phyloP scores from a whole-genome alignment of 2,797 vertebrate species.

The Sebastes vulpes region DNA sequence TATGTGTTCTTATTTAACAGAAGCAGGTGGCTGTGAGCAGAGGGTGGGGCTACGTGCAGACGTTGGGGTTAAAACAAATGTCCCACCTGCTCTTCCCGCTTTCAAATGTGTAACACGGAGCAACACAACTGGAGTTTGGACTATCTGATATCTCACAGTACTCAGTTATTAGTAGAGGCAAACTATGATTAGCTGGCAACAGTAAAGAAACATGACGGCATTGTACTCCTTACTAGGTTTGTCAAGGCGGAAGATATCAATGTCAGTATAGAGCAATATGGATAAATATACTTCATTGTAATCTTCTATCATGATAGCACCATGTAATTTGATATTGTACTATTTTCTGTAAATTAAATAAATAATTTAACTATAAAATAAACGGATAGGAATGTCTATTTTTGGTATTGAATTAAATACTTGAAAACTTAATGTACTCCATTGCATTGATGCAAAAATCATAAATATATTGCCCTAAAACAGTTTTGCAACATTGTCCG shows the following conservation, averaged over 20 bases:
- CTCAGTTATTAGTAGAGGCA: not conserved
- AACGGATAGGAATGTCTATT: too few relatives aligned
- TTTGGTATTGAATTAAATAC: not conserved
- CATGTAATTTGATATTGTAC: not conserved
- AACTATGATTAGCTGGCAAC: not conserved
- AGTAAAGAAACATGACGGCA: not conserved
- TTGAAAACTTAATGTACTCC: not conserved
- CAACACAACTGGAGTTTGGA: not conserved
- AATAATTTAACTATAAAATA: not conserved
- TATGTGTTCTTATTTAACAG: not conserved
- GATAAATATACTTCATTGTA: not conserved
- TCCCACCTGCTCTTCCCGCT: conserved; percentile 14
- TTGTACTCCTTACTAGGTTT: not conserved
- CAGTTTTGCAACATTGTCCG: not conserved
- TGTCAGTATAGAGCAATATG: not conserved
- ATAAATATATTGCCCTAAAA: too few relatives aligned
- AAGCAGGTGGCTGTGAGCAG: conserved; percentile 26
- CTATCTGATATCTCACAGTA: not conserved
- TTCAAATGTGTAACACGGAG: not conserved
- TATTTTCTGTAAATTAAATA: not conserved
- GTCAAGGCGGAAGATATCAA: not conserved
- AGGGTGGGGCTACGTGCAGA: conserved; percentile 4
- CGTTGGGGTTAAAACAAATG: not conserved
- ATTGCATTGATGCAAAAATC: not conserved
- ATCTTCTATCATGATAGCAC: not conserved